phyloP scores from a whole-genome alignment of 2,888 invertebrate genomes.

The Phasia obesa region DNA sequence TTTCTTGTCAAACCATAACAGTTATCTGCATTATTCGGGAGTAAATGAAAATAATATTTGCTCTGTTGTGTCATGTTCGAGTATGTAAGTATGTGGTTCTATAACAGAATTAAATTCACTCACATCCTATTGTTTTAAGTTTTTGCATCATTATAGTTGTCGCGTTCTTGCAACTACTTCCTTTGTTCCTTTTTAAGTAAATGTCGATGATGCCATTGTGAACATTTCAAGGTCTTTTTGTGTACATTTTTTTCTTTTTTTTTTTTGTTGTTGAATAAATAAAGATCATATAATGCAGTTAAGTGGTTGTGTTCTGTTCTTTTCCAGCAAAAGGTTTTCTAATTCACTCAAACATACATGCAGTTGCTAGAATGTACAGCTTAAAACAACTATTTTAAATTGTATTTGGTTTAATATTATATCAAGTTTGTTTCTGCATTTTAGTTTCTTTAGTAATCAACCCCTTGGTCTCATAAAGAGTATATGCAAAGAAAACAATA shows the following conservation, averaged over 20 bases:
- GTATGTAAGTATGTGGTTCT: background rate
- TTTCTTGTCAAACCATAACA: too few species aligned
- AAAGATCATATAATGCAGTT: slow-evolving; percentile 62
- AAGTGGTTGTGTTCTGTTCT: slow-evolving; percentile 19
- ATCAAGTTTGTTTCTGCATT: slow-evolving; percentile 2
- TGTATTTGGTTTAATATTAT: background rate
- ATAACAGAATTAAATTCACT: background rate
- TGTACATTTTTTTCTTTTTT: slow-evolving; percentile 49
- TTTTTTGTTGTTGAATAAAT: slow-evolving; percentile 42
- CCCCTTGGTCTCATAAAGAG: too few species aligned
- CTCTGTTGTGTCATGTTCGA: background rate
- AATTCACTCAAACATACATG: background rate
- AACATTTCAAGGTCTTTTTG: slow-evolving; percentile 63
- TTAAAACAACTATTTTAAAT: slow-evolving; percentile 45
- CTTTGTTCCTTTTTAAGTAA: background rate
- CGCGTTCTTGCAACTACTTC: background rate
- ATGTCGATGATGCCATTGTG: slow-evolving; percentile 9
- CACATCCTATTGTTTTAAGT: slow-evolving; percentile 28
- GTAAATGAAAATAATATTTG: background rate
- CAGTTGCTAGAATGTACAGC: background rate
- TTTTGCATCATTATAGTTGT: slow-evolving; percentile 5
- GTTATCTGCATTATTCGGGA: background rate
- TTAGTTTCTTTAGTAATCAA: background rate
- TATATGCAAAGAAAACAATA: too few species aligned
- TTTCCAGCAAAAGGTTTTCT: slow-evolving; percentile 30